Evolutionary conservation across 1,140 invertebrate species (phyloP).

Genomic region (Mamestra configurata): DNA sequence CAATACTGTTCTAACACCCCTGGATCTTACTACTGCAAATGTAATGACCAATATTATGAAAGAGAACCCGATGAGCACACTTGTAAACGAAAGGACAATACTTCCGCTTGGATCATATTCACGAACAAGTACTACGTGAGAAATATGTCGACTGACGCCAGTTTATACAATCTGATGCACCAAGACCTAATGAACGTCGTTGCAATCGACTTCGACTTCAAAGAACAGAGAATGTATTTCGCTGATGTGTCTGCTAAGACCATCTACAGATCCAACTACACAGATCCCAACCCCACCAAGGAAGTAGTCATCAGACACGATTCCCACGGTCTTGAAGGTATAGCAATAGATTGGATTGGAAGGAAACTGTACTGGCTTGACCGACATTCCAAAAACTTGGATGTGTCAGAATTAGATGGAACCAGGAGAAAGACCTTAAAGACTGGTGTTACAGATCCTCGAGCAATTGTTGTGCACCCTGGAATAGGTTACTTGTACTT

Average conservation of each 20-base stretch:
- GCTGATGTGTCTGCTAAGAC: conserved; percentile 98
- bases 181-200: conserved; percentile 99
- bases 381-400: conserved; percentile 97
- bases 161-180: conserved; percentile 95
- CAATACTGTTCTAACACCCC: conserved; percentile 98
- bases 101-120: conserved; percentile 97
- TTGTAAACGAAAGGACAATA: conserved; percentile 95
- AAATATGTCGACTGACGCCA: conserved; percentile 97
- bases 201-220: conserved; percentile 97
- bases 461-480: conserved; percentile 98
- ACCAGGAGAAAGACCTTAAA: conserved; percentile 96
- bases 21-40: conserved; percentile 98
- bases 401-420: conserved; percentile 97
- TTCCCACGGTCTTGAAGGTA: conserved; percentile 98
- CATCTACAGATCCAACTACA: conserved; percentile 93
- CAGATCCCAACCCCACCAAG: conserved; percentile 86
- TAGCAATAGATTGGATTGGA: conserved; percentile 98
- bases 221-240: conserved; percentile 96
- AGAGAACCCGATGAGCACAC: conserved; percentile 95
- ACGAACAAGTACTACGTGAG: conserved; percentile 99
- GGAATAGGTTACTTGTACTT: conserved; percentile 98
- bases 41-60: conserved; percentile 97
- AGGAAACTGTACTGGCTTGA: conserved; percentile 99
- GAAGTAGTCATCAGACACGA: conserved; percentile 97
- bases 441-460: conserved; percentile 96